A percentile compares a stretch with the other conserved stretches of the same genome.
phyloP scores from a whole-genome alignment of 2,888 invertebrate species.

The Nomada goodeniana region DNA sequence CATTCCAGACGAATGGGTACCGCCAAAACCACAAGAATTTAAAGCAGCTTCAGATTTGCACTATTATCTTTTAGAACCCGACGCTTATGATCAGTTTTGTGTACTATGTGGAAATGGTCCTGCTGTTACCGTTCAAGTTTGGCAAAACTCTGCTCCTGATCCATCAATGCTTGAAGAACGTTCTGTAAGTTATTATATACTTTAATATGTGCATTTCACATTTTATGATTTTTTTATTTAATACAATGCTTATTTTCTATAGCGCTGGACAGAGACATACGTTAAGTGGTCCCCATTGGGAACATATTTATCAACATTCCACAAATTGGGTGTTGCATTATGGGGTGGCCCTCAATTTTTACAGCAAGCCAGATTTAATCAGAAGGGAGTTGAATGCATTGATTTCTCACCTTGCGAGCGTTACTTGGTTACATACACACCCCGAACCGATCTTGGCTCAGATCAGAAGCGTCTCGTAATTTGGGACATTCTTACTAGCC shows the following conservation, averaged over 20 bases:
- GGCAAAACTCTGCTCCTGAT: constrained; percentile 96
- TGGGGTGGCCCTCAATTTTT: constrained; percentile 98
- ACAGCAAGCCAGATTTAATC: constrained; percentile 96
- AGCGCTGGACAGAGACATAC: constrained; percentile 98
- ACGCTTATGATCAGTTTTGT: constrained; percentile 98
- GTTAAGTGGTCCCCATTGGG: constrained; percentile 99
- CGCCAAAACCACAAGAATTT: constrained; percentile 95
- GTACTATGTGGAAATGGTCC: constrained; percentile 94
- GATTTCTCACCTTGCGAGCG: constrained; percentile 99
- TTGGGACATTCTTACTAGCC: constrained; percentile 98
- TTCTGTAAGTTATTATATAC: constrained; percentile 85
- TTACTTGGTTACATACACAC: constrained; percentile 97
- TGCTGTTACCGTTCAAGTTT: constrained; percentile 91
- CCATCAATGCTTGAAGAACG: constrained; percentile 93
- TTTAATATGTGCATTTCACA: not conserved
- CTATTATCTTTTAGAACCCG: constrained; percentile 96
- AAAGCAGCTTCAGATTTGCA: constrained; percentile 96
- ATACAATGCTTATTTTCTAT: constrained; percentile 54
- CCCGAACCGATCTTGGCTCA: constrained; percentile 88
- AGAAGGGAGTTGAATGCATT: constrained; percentile 95
- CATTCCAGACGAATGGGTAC: constrained; percentile 96
- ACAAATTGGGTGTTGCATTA: constrained; percentile 96
- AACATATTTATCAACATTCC: constrained; percentile 98
- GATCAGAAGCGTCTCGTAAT: constrained; percentile 95
- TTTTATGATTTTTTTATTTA: constrained; percentile 7